These are phyloP conservation scores for Momotus momota DNA, from an alignment of 2,797 vertebrate genomes.

Conservation along the genomic window DNA sequence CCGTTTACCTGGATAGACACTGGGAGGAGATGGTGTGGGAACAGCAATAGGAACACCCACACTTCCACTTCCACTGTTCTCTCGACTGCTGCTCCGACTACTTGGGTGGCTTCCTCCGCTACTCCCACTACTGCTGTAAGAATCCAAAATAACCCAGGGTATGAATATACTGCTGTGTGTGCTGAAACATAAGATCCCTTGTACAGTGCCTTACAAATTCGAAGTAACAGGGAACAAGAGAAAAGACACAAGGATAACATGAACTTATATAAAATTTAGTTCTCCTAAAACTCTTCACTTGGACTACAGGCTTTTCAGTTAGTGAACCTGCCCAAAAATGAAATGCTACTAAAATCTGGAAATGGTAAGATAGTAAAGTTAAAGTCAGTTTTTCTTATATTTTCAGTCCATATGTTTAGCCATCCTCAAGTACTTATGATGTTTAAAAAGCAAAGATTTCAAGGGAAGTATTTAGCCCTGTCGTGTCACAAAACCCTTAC, in stretches of 20 bases:
- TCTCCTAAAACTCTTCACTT: not conserved
- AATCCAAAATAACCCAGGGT: constrained; percentile 47
- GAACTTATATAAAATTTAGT: not conserved
- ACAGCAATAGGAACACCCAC: constrained; percentile 97
- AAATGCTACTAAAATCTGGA: not conserved
- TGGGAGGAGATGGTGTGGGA: constrained; percentile 94
- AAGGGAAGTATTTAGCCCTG: not conserved
- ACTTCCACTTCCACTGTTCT: constrained; percentile 99
- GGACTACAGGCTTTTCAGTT: not conserved
- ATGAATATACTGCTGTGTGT: constrained; percentile 5
- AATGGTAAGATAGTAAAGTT: not conserved
- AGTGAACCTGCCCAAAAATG: not conserved
- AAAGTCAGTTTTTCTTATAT: not conserved
- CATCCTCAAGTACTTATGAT: not conserved
- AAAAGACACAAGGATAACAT: not conserved
- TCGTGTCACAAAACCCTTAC: not conserved
- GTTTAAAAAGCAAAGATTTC: not conserved
- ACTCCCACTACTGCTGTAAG: constrained; percentile 93
- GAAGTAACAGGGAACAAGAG: not conserved
- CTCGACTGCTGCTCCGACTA: constrained; percentile 97
- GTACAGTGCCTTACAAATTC: not conserved
- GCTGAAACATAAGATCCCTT: not conserved
- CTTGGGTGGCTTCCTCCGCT: constrained; percentile 97
- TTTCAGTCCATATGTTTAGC: not conserved
- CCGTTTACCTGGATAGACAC: constrained; percentile 93